Percentiles rank a stretch among this genome's conserved stretches.
Conservation (phyloP, 2,113 vertebrate species). For the Acanthochromis polyacanthus region DNA sequence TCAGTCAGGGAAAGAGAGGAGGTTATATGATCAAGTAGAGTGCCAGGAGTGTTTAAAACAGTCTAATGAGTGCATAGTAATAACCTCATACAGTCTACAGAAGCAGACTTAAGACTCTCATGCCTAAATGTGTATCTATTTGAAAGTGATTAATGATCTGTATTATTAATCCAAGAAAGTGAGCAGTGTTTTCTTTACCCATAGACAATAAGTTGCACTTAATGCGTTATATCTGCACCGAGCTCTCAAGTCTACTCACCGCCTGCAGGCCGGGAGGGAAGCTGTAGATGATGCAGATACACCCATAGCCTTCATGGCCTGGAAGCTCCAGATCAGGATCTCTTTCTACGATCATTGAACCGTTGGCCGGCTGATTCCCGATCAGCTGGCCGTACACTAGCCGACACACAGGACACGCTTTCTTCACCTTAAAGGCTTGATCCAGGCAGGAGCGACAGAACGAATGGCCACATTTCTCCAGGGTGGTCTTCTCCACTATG, state of each 20-base stretch:
- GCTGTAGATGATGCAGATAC: constrained; percentile 97
- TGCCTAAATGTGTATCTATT: too few relatives aligned
- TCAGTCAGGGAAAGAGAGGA: too few relatives aligned
- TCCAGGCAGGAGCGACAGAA: constrained; percentile 95
- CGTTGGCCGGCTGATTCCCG: constrained; percentile 95
- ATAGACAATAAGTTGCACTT: too few relatives aligned
- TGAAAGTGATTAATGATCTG: too few relatives aligned
- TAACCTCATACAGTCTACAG: too few relatives aligned
- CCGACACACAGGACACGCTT: constrained; percentile 94
- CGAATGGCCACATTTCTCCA: constrained; percentile 93
- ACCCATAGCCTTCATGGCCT: constrained; percentile 93
- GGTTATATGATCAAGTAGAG: too few relatives aligned
- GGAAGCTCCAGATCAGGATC: constrained; percentile 91
- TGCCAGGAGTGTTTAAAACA: too few relatives aligned
- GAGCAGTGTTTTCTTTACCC: too few relatives aligned
- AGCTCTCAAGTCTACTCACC: constrained; percentile 89
- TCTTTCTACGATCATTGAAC: constrained; percentile 93
- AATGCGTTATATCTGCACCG: too few relatives aligned
- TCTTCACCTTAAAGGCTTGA: constrained; percentile 93
- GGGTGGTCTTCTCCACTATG: constrained; percentile 90
- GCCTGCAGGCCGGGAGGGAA: constrained; percentile 93
- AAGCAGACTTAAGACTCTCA: too few relatives aligned
- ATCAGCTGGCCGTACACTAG: constrained; percentile 94
- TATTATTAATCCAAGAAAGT: too few relatives aligned
- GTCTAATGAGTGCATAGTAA: too few relatives aligned